These are phyloP conservation scores for Muntiacus reevesi DNA, from an alignment of 2,113 vertebrate species.

Conservation along the genomic window DNA sequence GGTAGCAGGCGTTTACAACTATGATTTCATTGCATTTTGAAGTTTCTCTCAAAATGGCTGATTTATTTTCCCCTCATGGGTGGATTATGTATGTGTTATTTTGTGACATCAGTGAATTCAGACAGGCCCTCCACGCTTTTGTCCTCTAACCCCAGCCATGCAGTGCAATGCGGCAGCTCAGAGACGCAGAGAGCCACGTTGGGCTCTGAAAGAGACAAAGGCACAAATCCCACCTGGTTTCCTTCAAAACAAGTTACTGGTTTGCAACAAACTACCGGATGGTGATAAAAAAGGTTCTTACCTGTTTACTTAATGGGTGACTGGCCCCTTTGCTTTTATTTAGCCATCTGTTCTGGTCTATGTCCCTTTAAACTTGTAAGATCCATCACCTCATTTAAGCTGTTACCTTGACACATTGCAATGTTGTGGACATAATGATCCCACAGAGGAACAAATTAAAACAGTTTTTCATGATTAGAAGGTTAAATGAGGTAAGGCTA, in stretches of 20 bases:
- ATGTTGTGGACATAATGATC: constrained; percentile 43
- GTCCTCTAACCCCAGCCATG: not conserved
- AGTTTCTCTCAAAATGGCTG: constrained; percentile 28
- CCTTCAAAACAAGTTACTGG: constrained; percentile 42
- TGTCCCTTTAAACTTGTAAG: constrained; percentile 57
- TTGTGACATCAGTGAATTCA: not conserved
- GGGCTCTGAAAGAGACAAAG: not conserved
- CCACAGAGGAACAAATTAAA: constrained; percentile 45
- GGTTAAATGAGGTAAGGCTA: constrained; percentile 59
- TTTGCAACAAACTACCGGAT: not conserved
- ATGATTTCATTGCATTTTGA: constrained; percentile 27
- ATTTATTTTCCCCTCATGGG: constrained; percentile 19
- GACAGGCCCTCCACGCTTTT: not conserved
- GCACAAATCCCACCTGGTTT: constrained; percentile 31
- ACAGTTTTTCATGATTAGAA: constrained; percentile 51
- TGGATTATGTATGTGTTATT: not conserved
- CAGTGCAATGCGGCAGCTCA: not conserved
- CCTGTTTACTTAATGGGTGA: constrained; percentile 55
- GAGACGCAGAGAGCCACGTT: not conserved
- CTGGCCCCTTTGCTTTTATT: constrained; percentile 60
- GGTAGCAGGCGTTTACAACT: not conserved
- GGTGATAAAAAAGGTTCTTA: not conserved
- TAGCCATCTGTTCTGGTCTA: constrained; percentile 65
- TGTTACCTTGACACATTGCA: constrained; percentile 65
- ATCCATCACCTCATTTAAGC: constrained; percentile 42